These are phyloP conservation scores for Halocynthia aurantium DNA, from an alignment of 23 tunicate genomes.

Conservation along the genomic window DNA sequence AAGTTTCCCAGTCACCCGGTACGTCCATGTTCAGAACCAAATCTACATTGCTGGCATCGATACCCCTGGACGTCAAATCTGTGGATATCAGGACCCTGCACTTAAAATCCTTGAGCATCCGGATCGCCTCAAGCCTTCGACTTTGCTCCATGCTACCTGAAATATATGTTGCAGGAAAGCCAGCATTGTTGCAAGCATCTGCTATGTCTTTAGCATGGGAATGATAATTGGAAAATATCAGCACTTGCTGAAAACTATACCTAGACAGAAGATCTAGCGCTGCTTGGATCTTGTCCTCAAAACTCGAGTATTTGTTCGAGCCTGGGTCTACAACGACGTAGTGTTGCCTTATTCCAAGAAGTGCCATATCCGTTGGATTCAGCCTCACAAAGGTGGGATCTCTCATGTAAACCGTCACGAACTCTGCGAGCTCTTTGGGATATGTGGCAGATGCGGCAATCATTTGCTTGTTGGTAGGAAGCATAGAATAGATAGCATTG, in stretches of 20 bases:
- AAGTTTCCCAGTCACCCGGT: constrained; percentile 85
- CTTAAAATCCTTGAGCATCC: constrained; percentile 55
- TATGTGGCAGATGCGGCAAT: constrained; percentile 89
- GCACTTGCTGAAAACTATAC: constrained; percentile 50
- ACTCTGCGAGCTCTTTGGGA: constrained; percentile 66
- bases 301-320: constrained; percentile 31
- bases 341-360: constrained; percentile 70
- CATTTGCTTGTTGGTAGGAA: constrained; percentile 84
- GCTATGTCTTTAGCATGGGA: constrained; percentile 61
- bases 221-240: constrained; percentile 81
- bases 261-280: constrained; percentile 34
- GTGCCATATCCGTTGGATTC: constrained; percentile 57
- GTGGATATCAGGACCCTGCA: constrained; percentile 84
- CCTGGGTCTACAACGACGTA: constrained; percentile 25
- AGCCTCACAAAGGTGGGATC: constrained; percentile 57
- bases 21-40: constrained; percentile 85
- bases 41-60: constrained; percentile 88
- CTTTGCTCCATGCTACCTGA: constrained; percentile 71
- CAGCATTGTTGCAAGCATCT: constrained; percentile 53
- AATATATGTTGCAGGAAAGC: constrained; percentile 69
- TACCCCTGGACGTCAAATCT: constrained; percentile 83
- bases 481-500: constrained; percentile 73
- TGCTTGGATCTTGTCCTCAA: constrained; percentile 51
- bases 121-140: constrained; percentile 65
- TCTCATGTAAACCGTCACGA: constrained; percentile 65